A percentile compares a stretch with the other conserved stretches of the same genome.
Evolutionary conservation across 2,888 invertebrate species (phyloP).

Genomic region (Andrena haemorrhoa): DNA sequence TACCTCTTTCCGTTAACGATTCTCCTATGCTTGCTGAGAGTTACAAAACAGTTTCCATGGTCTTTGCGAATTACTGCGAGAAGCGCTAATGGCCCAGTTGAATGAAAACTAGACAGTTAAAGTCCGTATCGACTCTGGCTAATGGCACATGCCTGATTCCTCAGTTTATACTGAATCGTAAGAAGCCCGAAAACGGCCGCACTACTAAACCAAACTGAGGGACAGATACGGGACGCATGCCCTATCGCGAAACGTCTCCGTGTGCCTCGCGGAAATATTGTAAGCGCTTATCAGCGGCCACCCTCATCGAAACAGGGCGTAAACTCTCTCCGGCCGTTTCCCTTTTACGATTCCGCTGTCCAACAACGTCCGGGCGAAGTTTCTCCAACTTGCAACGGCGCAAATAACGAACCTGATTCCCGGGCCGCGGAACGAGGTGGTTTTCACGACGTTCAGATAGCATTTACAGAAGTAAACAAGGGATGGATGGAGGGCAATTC

Average conservation of each 20-base stretch:
- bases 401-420: background rate
- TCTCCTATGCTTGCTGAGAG: no score
- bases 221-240: background rate
- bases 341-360: constrained; percentile 15
- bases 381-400: background rate
- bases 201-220: background rate
- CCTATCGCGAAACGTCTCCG: background rate
- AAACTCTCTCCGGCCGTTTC: background rate
- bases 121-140: background rate
- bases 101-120: background rate
- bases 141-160: background rate
- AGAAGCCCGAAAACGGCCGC: background rate
- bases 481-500: constrained; percentile 33
- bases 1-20: no score
- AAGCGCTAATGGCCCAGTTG: background rate
- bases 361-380: background rate
- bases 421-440: constrained; percentile 10
- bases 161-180: background rate
- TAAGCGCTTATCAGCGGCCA: background rate
- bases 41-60: no score
- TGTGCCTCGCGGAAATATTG: background rate
- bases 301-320: background rate
- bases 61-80: background rate
- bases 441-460: constrained; percentile 20
- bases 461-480: constrained; percentile 51